These are phyloP conservation scores for Psilopogon haemacephalus DNA, from an alignment of 2,113 vertebrate species.

Conservation along the genomic window DNA sequence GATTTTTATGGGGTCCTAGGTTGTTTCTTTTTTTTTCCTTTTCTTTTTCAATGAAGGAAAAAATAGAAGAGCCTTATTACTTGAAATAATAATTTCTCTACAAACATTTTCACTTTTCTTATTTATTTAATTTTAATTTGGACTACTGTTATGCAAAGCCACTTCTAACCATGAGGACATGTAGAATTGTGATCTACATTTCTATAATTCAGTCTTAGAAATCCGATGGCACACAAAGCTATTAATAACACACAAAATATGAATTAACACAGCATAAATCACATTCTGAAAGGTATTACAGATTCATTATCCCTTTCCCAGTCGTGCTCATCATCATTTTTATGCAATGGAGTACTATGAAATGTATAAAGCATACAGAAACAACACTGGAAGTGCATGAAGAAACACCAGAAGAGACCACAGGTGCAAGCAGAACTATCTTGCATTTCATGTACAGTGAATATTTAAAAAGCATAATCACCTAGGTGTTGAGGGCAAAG, in stretches of 20 bases:
- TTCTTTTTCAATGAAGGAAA: neutral
- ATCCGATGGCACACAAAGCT: neutral
- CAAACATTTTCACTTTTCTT: neutral
- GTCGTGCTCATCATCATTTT: neutral
- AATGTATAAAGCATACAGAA: neutral
- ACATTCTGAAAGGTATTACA: neutral
- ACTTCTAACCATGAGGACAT: neutral
- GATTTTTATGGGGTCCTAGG: neutral
- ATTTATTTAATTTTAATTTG: neutral
- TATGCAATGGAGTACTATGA: neutral
- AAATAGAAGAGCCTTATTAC: neutral
- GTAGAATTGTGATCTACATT: neutral
- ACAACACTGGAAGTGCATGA: neutral
- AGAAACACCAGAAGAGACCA: neutral
- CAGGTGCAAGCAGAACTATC: neutral
- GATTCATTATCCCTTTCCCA: neutral
- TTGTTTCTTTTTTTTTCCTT: neutral
- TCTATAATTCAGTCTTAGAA: neutral
- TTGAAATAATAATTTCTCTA: neutral
- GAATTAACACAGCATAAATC: neutral
- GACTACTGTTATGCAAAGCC: neutral
- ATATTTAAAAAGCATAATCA: neutral
- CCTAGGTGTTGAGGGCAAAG: neutral
- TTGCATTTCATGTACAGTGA: neutral
- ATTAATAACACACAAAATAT: neutral